phyloP scores from a whole-genome alignment of 2,888 invertebrate species.

The Spilosoma lubricipeda region DNA sequence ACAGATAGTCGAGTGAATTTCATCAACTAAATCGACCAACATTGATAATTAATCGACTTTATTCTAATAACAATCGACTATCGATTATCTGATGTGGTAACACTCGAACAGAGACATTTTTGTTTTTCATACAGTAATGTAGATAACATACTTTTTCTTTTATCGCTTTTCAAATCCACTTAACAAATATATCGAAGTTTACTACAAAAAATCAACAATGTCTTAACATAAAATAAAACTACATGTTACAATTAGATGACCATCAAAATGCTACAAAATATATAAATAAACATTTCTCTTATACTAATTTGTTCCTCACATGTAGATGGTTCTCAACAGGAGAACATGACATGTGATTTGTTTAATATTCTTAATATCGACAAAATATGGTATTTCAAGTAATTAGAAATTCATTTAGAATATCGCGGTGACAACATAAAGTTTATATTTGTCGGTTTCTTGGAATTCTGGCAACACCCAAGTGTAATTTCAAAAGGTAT shows the following conservation, averaged over 20 bases:
- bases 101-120: not conserved
- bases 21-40: not conserved
- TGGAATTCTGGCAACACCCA: not conserved
- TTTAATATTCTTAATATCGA: not conserved
- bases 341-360: not conserved
- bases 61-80: not conserved
- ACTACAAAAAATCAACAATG: slow-evolving; percentile 38
- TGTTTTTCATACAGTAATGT: not conserved
- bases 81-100: not conserved
- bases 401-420: not conserved
- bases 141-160: not conserved
- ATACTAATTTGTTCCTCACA: slow-evolving; percentile 42
- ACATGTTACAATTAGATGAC: slow-evolving; percentile 17
- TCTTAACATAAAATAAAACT: slow-evolving; percentile 26
- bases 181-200: not conserved
- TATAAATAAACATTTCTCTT: slow-evolving; percentile 46
- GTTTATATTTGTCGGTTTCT: not conserved
- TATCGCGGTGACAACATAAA: not conserved
- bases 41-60: not conserved
- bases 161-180: not conserved
- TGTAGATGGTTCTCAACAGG: slow-evolving; percentile 8
- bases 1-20: not conserved
- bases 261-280: slow-evolving; percentile 43
- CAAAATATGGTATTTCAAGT: not conserved
- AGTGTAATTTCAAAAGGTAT: not conserved